A percentile compares a stretch with the other conserved stretches of the same genome.
phyloP scores from a whole-genome alignment of 2,113 vertebrate genomes.

The Halcyon senegalensis region DNA sequence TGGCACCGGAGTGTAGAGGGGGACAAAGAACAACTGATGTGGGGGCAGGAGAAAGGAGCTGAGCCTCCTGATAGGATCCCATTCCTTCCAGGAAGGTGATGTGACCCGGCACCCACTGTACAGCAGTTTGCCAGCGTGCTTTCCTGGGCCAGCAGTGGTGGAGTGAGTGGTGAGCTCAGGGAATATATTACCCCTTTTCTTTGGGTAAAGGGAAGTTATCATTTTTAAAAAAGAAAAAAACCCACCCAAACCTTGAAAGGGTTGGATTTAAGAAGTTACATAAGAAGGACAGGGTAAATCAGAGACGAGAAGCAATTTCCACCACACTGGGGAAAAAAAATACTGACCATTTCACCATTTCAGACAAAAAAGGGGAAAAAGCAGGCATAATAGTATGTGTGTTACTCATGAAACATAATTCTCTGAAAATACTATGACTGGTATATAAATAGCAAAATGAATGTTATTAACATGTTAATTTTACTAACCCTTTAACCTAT shows the following conservation, averaged over 20 bases:
- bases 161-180: not conserved
- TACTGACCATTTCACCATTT: not conserved
- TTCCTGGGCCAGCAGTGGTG: too few relatives aligned
- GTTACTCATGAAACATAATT: slow-evolving; percentile 20
- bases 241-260: not conserved
- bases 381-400: not conserved
- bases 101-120: not conserved
- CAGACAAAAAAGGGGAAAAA: not conserved
- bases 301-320: not conserved
- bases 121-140: rapidly evolving
- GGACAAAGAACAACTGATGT: rapidly evolving
- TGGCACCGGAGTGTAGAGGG: not conserved
- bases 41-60: not conserved
- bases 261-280: not conserved
- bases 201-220: not conserved
- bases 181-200: rapidly evolving
- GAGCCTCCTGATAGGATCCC: not conserved
- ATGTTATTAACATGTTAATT: slow-evolving; percentile 76
- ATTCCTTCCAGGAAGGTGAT: not conserved
- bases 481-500: slow-evolving; percentile 76
- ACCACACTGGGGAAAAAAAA: not conserved
- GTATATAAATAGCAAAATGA: slow-evolving; percentile 75
- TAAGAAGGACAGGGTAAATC: not conserved
- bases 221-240: not conserved
- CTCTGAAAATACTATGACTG: slow-evolving; percentile 46